Evolutionary conservation across 2,113 vertebrate species (phyloP), one percentile per base, ranked within the genome.

Genomic region (Prionailurus viverrinus): DNA sequence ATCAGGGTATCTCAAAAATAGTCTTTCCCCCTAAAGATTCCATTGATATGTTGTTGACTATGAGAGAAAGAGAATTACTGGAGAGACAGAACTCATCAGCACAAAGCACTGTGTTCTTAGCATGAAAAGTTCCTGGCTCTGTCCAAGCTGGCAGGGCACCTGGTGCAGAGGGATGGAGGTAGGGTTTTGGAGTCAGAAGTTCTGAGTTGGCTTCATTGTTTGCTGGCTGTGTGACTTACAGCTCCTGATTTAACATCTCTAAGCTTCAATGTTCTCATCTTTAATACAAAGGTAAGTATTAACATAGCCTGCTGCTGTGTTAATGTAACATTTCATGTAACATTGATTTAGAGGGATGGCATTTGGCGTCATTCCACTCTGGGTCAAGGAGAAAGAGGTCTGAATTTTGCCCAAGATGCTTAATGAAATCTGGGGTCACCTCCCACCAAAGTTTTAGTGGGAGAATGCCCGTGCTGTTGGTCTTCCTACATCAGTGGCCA

Each of bases 391-490:
- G 94, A 73, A 61, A 61, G 21, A 16, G 3, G 12, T 83, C 71
- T 55, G 63, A 31, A 45, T 16, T 81, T 61, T 81, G 16, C 76
- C 65, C 31, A 36, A 51, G 39, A 39, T 16, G 11, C 41, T 41
- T 14, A 65, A 23, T n/a, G 25, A 74, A 45, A n/a, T 19, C 65
- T 51, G 74, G 41, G 14, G 29, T 65, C 18, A 1, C 36, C 81
- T 39, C 45, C 13, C 10, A 14, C 13, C 48, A 19, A 18, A 53
- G 21, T 51, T 63, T 73, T 74, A 5, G 19, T 31, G 21, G 31
- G 8, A 45, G 23, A 31, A 55, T 2, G 29, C 5, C 1, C 5
- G 3, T 19, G 3, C 16, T 68, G 39, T 5, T 27, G 27, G 6
- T 31, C 48, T 55, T 68, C 6, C 45, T 3, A 21, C 0, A 18